Evolutionary conservation across 2,888 invertebrate species (phyloP).

Genomic region (Xylocampa areola): DNA sequence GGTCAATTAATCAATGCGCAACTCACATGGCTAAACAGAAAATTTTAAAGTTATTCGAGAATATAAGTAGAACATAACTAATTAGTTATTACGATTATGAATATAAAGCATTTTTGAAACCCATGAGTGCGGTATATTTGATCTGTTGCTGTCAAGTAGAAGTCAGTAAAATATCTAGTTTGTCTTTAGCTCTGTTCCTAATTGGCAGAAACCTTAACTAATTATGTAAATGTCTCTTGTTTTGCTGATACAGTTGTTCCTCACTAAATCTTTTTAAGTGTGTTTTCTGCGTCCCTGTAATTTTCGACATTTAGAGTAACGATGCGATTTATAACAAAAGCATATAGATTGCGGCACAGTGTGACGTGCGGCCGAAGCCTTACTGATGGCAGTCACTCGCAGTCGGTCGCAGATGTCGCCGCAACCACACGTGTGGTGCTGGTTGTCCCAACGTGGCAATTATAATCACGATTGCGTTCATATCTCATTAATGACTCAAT

Average conservation of each 20-base stretch:
- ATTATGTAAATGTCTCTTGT: constrained; percentile 1
- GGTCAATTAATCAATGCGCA: constrained; percentile 26
- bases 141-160: constrained; percentile 2
- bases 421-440: constrained; percentile 69
- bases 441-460: constrained; percentile 38
- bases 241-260: constrained; percentile 4
- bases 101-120: constrained; percentile 12
- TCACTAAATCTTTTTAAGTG: constrained; percentile 9
- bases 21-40: constrained; percentile 9
- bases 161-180: background rate
- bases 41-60: constrained; percentile 7
- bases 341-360: constrained; percentile 69
- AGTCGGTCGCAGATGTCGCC: constrained; percentile 71
- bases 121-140: constrained; percentile 14
- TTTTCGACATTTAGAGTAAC: constrained; percentile 57
- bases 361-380: constrained; percentile 63
- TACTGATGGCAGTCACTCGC: constrained; percentile 71
- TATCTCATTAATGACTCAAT: constrained; percentile 40
- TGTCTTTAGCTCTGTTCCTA: background rate
- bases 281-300: constrained; percentile 50
- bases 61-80: constrained; percentile 16
- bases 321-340: constrained; percentile 76
- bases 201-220: background rate
- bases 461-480: constrained; percentile 36
- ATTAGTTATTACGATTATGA: constrained; percentile 18